Evolutionary conservation across 2,113 vertebrate genomes (phyloP).

Genomic region (Periophthalmus modestus): DNA sequence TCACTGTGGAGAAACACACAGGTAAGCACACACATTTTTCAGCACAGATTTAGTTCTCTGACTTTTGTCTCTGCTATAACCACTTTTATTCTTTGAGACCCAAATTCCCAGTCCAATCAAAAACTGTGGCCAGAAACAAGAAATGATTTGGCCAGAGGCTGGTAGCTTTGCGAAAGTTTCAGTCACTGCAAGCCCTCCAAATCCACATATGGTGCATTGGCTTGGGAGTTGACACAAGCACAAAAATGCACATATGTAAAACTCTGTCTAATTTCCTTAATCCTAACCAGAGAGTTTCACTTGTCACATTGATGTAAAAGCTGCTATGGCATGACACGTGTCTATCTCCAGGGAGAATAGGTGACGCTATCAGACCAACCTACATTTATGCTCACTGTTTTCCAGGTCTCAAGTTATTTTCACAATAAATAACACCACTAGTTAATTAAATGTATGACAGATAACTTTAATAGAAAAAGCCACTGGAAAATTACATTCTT

Average conservation of each 20-base stretch:
- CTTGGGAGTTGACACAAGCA: not conserved
- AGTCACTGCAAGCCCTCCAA: conserved; percentile 10
- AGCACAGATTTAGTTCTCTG: not conserved
- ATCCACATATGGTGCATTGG: conserved; percentile 15
- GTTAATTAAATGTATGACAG: no score
- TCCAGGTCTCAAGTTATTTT: no score
- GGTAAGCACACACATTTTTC: conserved; percentile 75
- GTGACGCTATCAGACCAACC: no score
- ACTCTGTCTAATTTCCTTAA: not conserved
- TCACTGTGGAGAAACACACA: conserved; percentile 91
- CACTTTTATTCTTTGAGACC: conserved; percentile 18
- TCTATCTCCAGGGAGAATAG: no score
- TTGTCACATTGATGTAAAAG: not conserved
- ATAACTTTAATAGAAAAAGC: no score
- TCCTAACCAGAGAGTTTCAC: not conserved
- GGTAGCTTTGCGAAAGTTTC: conserved; percentile 5
- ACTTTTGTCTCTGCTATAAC: conserved; percentile 5
- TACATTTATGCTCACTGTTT: no score
- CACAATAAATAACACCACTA: no score
- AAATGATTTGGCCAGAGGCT: conserved; percentile 33
- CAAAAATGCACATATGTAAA: not conserved
- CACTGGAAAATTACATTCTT: no score
- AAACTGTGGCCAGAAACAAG: conserved; percentile 15
- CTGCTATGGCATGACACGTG: not conserved
- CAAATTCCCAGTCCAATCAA: conserved; percentile 25